Evolutionary conservation across 2,888 invertebrate genomes (phyloP), one percentile per base, ranked within the genome.

Genomic region (Chironomus riparius): DNA sequence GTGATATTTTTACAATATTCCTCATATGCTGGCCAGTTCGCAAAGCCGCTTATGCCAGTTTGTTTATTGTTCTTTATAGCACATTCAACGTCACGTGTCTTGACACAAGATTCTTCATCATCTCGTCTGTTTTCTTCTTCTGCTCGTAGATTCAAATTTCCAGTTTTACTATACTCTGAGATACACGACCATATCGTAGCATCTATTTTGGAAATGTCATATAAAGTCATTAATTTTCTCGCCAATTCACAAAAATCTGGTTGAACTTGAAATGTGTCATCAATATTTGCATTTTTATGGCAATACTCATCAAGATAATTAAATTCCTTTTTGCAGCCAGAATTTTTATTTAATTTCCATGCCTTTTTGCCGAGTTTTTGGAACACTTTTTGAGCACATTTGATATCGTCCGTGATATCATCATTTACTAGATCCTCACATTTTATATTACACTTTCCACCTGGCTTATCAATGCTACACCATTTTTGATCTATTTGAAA

Each of bases 291-390:
- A 7, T 56, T 18, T 65, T 65, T 65, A 65, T 24, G 24, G 22
- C 65, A 65, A 24, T 24, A 13, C 10, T 65, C 24, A 13, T 65
- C 22, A 10, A 22, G 21, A 12, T 65, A 21, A 21, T 24, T 65
- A 13, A 65, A 15, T 56, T 56, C 18, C 56, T 56, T 56, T 56
- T 56, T 21, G 13, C 65, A 65, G 4, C 65, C 24, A 21, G 13
- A 12, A 10, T 18, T 56, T 18, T 65, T 65, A 24, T 22, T 22
- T 13, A 82, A 81, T 71, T 80, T 80, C 84, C 84, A 84, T 0
- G 83, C 84, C 7, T 87, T 86, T 81, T 89, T 92, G 0, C 92
- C 92, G 81, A 91, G 91, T 80, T 91, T 90, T 15, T 88, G 85
- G 81, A 87, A 87, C 70, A 92, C 88, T 70, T 83, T 84, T 15